phyloP scores from a whole-genome alignment of 2,113 vertebrate genomes.

The Neogale vison region DNA sequence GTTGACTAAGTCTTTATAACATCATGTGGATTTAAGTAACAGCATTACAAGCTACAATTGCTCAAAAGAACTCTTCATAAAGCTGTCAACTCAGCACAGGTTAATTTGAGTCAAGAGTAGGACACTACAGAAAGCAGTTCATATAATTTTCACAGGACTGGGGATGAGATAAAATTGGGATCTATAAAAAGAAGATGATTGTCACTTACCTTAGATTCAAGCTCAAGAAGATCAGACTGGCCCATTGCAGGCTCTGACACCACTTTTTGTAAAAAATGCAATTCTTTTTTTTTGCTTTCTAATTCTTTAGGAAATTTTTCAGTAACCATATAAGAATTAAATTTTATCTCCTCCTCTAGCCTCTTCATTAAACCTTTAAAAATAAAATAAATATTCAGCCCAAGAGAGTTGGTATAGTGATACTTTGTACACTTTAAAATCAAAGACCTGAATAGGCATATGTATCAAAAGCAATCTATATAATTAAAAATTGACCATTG shows the following conservation, averaged over 20 bases:
- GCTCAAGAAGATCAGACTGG: slow-evolving; percentile 90
- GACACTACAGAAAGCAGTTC: not conserved
- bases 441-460: not conserved
- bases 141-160: slow-evolving; percentile 27
- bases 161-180: not conserved
- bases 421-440: not conserved
- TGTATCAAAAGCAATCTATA: not conserved
- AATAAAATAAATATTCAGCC: slow-evolving; percentile 67
- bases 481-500: not conserved
- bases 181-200: not conserved
- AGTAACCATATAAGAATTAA: slow-evolving; percentile 94
- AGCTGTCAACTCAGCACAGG: not conserved
- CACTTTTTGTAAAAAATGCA: slow-evolving; percentile 93
- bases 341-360: slow-evolving; percentile 96
- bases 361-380: slow-evolving; percentile 94
- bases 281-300: slow-evolving; percentile 88
- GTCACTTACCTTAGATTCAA: slow-evolving; percentile 91
- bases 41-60: not conserved
- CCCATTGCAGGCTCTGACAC: slow-evolving; percentile 94
- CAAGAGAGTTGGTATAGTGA: not conserved
- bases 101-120: not conserved
- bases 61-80: slow-evolving; percentile 27
- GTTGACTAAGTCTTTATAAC: slow-evolving; percentile 5
- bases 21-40: not conserved
- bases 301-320: slow-evolving; percentile 96